These are phyloP conservation scores for Cassiopea andromeda DNA, from an alignment of 30 jellyfish, hydroid and myxozoan genomes.

Conservation along the genomic window DNA sequence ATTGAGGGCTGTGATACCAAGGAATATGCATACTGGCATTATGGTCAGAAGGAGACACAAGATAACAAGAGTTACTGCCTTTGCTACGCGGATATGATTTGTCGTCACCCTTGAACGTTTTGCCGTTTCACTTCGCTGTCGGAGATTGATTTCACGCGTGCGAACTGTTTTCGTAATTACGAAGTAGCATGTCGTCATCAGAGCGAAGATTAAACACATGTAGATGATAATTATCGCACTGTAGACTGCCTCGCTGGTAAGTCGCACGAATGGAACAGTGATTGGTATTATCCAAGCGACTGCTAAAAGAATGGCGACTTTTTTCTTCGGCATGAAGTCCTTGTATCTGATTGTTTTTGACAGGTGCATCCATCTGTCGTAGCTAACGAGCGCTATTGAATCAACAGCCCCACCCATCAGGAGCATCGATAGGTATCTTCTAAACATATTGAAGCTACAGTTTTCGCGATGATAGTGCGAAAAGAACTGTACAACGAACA, in stretches of 20 bases:
- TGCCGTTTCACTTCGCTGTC: not conserved
- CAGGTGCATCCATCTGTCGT: conserved; percentile 76
- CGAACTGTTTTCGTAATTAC: conserved; percentile 35
- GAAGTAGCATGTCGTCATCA: conserved; percentile 54
- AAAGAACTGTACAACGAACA: conserved; percentile 56
- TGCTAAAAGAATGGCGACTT: conserved; percentile 32
- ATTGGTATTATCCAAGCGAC: conserved; percentile 83
- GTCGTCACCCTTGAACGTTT: not conserved
- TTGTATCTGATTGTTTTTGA: conserved; percentile 59
- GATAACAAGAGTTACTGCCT: conserved; percentile 18
- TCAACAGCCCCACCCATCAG: conserved; percentile 82
- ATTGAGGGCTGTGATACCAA: conserved; percentile 32
- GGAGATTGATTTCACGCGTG: not conserved
- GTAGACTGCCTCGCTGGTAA: conserved; percentile 42
- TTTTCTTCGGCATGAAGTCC: conserved; percentile 51
- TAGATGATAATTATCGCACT: conserved; percentile 33
- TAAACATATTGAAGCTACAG: conserved; percentile 54
- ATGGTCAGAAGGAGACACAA: conserved; percentile 13
- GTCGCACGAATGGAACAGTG: conserved; percentile 67
- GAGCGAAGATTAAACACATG: conserved; percentile 13
- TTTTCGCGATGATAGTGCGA: conserved; percentile 24
- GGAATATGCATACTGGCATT: conserved; percentile 48
- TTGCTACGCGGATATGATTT: conserved; percentile 59
- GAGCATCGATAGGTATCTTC: conserved; percentile 66
- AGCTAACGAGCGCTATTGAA: conserved; percentile 69